These are phyloP conservation scores for Podiceps cristatus DNA, from an alignment of 2,113 vertebrate genomes.

Conservation along the genomic window DNA sequence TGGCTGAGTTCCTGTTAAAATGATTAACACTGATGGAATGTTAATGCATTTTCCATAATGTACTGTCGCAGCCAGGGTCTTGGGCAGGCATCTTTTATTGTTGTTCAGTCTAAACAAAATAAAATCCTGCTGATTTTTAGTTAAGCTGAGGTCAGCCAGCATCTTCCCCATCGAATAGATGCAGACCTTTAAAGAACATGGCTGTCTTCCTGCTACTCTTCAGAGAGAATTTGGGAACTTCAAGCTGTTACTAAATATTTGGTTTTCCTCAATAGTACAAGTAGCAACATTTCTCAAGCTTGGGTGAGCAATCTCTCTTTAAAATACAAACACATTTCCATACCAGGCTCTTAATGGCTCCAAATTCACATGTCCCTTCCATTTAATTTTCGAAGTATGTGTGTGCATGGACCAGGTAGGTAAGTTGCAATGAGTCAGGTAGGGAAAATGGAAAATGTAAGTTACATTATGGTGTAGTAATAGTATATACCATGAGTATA, in stretches of 20 bases:
- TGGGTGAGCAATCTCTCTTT: not conserved
- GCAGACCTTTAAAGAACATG: not conserved
- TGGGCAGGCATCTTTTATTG: conserved; percentile 30
- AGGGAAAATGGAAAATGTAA: not conserved
- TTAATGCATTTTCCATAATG: conserved; percentile 22
- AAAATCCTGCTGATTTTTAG: not conserved
- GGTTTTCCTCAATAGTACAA: not conserved
- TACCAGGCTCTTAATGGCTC: not conserved
- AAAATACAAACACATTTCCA: not conserved
- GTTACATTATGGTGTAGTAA: not conserved
- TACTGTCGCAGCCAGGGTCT: not conserved
- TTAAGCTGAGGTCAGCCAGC: not conserved
- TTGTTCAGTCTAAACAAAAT: conserved; percentile 43
- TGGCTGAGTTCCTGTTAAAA: not conserved
- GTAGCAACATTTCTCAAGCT: not conserved
- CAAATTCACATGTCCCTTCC: not conserved
- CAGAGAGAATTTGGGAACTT: conserved; percentile 10
- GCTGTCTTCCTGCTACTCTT: conserved; percentile 30
- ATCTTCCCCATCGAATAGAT: not conserved
- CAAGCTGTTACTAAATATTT: conserved; percentile 42
- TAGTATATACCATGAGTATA: not conserved
- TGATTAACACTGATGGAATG: not conserved
- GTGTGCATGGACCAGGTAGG: not conserved
- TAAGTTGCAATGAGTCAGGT: not conserved
- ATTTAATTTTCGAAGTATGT: not conserved